Conservation (phyloP, 2,888 invertebrate genomes). For the Leuctra nigra region DNA sequence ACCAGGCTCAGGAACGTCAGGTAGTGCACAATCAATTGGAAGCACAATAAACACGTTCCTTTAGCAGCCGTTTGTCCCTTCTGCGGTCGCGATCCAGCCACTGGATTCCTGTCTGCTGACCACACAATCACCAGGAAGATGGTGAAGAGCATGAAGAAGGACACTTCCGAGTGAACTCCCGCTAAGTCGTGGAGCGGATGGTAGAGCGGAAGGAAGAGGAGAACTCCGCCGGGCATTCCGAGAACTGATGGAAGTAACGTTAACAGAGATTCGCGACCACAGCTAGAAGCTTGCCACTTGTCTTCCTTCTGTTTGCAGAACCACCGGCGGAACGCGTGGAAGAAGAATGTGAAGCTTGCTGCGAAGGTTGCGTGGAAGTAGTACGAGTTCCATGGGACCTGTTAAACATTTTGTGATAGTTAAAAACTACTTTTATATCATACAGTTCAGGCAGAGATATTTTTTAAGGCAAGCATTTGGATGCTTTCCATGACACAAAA, state of each 20-base stretch:
- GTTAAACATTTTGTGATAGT: no score
- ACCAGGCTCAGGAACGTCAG: slow-evolving; percentile 54
- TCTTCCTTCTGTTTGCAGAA: slow-evolving; percentile 43
- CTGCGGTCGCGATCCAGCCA: slow-evolving; percentile 19
- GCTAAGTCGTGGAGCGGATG: slow-evolving; percentile 67
- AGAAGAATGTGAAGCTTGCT: slow-evolving; percentile 62
- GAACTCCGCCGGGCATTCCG: slow-evolving; percentile 65
- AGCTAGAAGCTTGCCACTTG: slow-evolving; percentile 51
- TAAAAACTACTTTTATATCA: no score
- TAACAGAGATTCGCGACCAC: slow-evolving; percentile 47
- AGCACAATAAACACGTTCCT: slow-evolving; percentile 12
- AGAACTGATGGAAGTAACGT: slow-evolving; percentile 53
- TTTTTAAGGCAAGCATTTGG: no score
- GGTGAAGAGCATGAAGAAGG: slow-evolving; percentile 56
- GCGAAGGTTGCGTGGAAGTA: slow-evolving; percentile 74
- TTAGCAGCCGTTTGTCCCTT: slow-evolving; percentile 10
- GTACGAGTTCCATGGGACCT: slow-evolving; percentile 71
- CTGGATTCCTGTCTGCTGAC: slow-evolving; percentile 47
- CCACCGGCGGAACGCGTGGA: slow-evolving; percentile 51
- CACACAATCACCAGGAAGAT: slow-evolving; percentile 54
- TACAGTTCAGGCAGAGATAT: no score
- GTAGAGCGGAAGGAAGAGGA: slow-evolving; percentile 66
- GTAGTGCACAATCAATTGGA: slow-evolving; percentile 55
- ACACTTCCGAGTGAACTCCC: slow-evolving; percentile 64
- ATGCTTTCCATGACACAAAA: no score